These are phyloP conservation scores for Mylabris sibirica DNA, from an alignment of 2,888 invertebrate genomes.

Conservation along the genomic window DNA sequence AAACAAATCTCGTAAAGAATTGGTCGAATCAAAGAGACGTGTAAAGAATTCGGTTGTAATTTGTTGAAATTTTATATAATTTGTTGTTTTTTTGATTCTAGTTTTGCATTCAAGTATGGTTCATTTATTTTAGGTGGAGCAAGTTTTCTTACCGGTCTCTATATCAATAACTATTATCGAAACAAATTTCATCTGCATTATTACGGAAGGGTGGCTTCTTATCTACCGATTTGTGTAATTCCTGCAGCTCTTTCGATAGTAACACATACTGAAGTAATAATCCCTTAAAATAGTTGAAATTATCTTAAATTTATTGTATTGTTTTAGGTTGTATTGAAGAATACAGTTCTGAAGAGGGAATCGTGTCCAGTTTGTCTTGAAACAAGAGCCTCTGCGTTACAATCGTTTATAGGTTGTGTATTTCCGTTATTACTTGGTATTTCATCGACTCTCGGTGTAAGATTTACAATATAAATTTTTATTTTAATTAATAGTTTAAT, in stretches of 20 bases:
- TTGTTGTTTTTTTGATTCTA: conserved; percentile 50
- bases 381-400: conserved; percentile 66
- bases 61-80: conserved; percentile 13
- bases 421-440: conserved; percentile 65
- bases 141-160: conserved; percentile 65
- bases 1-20: conserved; percentile 65
- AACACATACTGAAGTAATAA: conserved; percentile 68
- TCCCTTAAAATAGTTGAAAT: background rate
- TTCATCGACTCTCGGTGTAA: conserved; percentile 65
- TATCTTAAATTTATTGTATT: conserved; percentile 12
- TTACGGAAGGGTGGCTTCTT: conserved; percentile 68
- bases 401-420: conserved; percentile 63
- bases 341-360: conserved; percentile 66
- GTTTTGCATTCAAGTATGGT: conserved; percentile 66
- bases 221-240: conserved; percentile 68
- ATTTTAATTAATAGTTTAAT: conserved; percentile 24
- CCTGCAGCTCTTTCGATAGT: conserved; percentile 67
- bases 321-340: conserved; percentile 65
- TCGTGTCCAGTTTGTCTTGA: conserved; percentile 73
- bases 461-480: conserved; percentile 65
- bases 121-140: conserved; percentile 63
- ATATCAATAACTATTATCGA: conserved; percentile 72
- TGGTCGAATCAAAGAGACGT: conserved; percentile 70
- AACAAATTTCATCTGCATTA: conserved; percentile 67
- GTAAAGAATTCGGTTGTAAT: conserved; percentile 61